Evolutionary conservation across 2,888 invertebrate species (phyloP), one percentile per base, ranked within the genome.

Genomic region (Xanthia icteritia): DNA sequence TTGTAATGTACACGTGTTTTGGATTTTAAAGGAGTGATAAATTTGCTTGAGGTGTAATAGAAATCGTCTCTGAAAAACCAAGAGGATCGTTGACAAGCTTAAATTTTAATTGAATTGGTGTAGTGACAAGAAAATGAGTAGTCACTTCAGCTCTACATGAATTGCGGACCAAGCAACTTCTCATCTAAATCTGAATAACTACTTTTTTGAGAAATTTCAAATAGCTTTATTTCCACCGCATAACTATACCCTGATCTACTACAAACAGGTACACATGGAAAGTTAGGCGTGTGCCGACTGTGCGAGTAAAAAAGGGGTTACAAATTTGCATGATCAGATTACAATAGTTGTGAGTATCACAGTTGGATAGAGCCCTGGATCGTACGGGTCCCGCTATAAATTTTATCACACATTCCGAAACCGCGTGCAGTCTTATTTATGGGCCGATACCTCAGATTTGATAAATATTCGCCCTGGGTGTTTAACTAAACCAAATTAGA

Each of bases 381-480:
- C 92, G 90, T 92, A 91, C 63, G 91, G 91, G 90, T 92, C 91
- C 92, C 92, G 90, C 92, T 89, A 96, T 96, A 96, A 96, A 96
- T 96, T 92, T 91, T 88, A 89, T 88, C 88, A 89, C 88, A 89
- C 92, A 91, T 93, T 92, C 92, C 91, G 84, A 91, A 94, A 91
- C 95, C 92, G 90, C 94, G 91, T 92, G 93, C 87, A 91, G 92
- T 91, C 90, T 87, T 89, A 95, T 95, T 95, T 95, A 95, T 94
- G 92, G 91, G 89, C 90, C 91, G 89, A 92, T 91, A 92, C 92
- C 93, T 89, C 83, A 89, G 85, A 88, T 86, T 90, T 91, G 88
- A 87, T 89, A 91, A 92, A 94, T 94, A 91, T 88, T 91, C 92
- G 82, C 92, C 88, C 90, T 91, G 91, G 92, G 93, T 90, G 92